Conservation (phyloP, 1,140 invertebrate species). For the Pissodes strobi region DNA sequence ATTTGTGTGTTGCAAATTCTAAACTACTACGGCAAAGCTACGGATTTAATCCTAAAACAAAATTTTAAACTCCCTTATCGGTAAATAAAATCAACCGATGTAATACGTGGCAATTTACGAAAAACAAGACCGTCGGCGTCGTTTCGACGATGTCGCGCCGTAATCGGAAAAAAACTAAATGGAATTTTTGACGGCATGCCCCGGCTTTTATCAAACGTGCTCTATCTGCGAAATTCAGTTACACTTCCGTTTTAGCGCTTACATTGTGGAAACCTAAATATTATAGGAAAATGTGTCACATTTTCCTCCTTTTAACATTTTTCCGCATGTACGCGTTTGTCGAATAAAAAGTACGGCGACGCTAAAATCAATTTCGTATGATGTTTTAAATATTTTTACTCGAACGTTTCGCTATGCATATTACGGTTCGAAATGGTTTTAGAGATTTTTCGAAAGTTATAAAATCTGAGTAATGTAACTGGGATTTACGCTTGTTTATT, state of each 20-base stretch:
- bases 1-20: too few relatives aligned
- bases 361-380: too few relatives aligned
- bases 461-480: too few relatives aligned
- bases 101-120: slow-evolving; percentile 3
- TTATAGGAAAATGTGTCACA: slow-evolving; percentile 3
- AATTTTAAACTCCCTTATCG: slow-evolving; percentile 10
- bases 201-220: slow-evolving; percentile 19
- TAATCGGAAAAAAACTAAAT: background rate
- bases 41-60: background rate
- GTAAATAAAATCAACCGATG: slow-evolving; percentile 7
- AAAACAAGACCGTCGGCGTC: background rate
- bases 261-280: background rate
- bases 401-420: too few relatives aligned
- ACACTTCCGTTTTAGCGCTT: slow-evolving; percentile 16
- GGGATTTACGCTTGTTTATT: too few relatives aligned
- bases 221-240: slow-evolving; percentile 19
- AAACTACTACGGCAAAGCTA: too few relatives aligned
- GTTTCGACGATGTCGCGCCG: background rate
- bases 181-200: slow-evolving; percentile 18
- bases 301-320: slow-evolving; percentile 2
- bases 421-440: too few relatives aligned
- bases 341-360: too few relatives aligned
- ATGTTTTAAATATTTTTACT: too few relatives aligned
- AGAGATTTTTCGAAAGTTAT: too few relatives aligned
- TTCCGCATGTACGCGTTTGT: background rate